These are phyloP conservation scores for Pseudorectes ferrugineus DNA, from an alignment of 2,113 vertebrate genomes.

Conservation along the genomic window DNA sequence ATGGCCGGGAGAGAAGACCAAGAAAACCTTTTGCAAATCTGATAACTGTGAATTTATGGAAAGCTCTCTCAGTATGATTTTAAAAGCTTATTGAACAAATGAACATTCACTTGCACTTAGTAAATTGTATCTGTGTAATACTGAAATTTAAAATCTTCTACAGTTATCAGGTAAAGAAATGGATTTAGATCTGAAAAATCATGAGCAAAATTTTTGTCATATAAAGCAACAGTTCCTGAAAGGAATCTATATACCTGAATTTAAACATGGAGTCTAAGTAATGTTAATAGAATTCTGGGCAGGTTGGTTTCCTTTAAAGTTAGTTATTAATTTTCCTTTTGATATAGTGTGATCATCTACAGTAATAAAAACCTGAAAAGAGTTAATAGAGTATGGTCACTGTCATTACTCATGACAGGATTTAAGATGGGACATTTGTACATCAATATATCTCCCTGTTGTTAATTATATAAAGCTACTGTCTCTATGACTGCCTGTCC, in stretches of 20 bases:
- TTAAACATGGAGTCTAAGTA: accelerated
- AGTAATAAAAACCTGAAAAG: neutral
- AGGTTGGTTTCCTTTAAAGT: neutral
- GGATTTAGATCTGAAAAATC: neutral
- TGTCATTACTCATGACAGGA: neutral
- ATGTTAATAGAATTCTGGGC: neutral
- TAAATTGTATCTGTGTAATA: neutral
- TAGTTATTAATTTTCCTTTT: neutral
- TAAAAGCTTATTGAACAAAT: neutral
- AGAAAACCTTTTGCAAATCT: neutral
- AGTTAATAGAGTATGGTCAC: neutral
- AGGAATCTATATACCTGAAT: neutral
- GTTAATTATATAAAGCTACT: neutral
- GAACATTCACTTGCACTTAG: neutral
- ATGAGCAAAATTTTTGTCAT: neutral
- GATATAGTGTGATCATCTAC: neutral
- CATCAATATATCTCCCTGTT: neutral
- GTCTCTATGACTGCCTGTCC: neutral
- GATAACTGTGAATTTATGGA: neutral
- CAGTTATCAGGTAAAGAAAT: neutral
- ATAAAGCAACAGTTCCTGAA: neutral
- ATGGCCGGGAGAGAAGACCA: neutral
- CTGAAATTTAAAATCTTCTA: neutral
- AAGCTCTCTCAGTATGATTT: neutral
- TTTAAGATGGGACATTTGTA: neutral